These are phyloP conservation scores for Perdita meconis DNA, from an alignment of 2,888 invertebrate genomes.

Conservation along the genomic window DNA sequence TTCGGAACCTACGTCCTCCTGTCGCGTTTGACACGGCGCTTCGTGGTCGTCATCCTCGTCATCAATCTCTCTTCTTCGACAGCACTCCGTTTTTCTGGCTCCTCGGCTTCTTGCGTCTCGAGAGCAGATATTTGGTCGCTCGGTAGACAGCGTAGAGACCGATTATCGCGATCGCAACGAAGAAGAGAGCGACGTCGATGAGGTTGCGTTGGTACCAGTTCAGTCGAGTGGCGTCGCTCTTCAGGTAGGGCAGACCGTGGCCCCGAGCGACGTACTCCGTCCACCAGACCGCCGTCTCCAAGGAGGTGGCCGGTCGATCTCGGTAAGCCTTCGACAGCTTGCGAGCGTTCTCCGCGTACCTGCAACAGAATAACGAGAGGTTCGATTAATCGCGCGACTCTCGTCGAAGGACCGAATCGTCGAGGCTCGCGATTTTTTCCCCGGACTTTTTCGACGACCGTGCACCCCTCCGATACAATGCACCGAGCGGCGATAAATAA, in stretches of 20 bases:
- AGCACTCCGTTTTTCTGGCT: neutral
- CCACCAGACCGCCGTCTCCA: slow-evolving; percentile 88
- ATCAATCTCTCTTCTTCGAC: slow-evolving; percentile 52
- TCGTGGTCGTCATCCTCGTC: neutral
- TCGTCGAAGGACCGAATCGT: neutral
- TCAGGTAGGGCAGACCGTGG: slow-evolving; percentile 81
- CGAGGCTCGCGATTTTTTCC: neutral
- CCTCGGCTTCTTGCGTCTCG: neutral
- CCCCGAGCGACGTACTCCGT: slow-evolving; percentile 88
- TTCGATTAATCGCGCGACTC: neutral
- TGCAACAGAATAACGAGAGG: slow-evolving; percentile 75
- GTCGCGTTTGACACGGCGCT: neutral
- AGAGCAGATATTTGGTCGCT: slow-evolving; percentile 26
- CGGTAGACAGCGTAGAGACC: slow-evolving; percentile 43
- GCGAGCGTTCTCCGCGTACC: slow-evolving; percentile 85
- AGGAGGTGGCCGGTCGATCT: slow-evolving; percentile 86
- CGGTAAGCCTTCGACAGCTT: slow-evolving; percentile 85
- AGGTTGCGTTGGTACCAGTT: slow-evolving; percentile 80
- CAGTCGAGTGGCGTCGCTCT: slow-evolving; percentile 37
- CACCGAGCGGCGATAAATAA: slow-evolving; percentile 31
- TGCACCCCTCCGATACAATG: slow-evolving; percentile 14
- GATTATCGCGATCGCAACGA: slow-evolving; percentile 18
- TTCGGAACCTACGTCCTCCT: neutral
- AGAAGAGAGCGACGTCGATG: slow-evolving; percentile 62
- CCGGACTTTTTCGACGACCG: slow-evolving; percentile 22